Evolutionary conservation across 2,797 vertebrate species (phyloP), one percentile per base, ranked within the genome.

Genomic region (Tenualosa ilisha): DNA sequence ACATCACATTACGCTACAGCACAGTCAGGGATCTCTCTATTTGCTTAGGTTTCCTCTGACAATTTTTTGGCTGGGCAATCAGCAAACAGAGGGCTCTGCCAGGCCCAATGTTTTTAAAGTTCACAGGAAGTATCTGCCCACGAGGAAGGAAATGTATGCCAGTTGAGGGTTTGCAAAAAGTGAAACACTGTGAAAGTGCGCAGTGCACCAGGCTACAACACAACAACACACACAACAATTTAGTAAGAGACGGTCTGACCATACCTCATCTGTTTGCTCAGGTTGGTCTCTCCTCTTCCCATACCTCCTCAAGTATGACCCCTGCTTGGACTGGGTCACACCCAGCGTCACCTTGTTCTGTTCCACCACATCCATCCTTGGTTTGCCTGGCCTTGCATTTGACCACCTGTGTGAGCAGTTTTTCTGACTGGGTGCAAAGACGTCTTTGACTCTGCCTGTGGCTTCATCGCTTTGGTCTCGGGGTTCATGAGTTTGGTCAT

Each of bases 331-430:
- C 15, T 83, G 43, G 4, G 59, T 93, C 6, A 95, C 85, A 0
- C 97, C 97, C 89, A 98, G 91, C 22, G 97, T 97, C 84, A 7
- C 81, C 87, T 96, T 98, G 90, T 98, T 99, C 37, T 91, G 95
- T 84, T 95, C 92, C 68, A 98, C 94, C 61, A 97, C 95, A 90
- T 97, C 91, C 54, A 92, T 92, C 49, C 82, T 93, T n/a, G 40
- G 81, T 84, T 83, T 93, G 49, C 85, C 82, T 72, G 46, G 91
- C 54, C 87, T 93, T 50, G 81, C 88, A n/a, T 89, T 87, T 0
- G 79, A 68, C 26, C 51, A 12, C 26, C 31, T 15, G 65, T 72
- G 26, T 6, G 26, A 31, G n/a, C 2, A 0, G 11, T 31, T 37
- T 31, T 72, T 37, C 26, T 37, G 65, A 37, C 12, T 4, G 15